Evolutionary conservation across 2,113 vertebrate genomes (phyloP).

Genomic region (Lamprotornis superbus): DNA sequence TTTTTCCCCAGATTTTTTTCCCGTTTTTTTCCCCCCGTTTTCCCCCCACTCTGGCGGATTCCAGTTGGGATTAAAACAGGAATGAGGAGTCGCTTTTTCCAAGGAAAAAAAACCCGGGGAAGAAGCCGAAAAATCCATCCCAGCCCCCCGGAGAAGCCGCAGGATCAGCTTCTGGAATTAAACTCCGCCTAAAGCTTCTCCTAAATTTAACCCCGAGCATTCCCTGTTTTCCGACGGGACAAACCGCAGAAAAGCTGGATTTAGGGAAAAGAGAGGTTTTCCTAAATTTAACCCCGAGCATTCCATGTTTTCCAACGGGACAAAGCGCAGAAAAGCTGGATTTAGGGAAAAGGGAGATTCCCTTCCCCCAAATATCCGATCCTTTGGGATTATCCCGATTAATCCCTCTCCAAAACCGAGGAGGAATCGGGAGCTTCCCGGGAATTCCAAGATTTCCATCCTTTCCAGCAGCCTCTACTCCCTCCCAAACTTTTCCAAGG

Average conservation of each 20-base stretch:
- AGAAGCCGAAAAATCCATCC: neutral
- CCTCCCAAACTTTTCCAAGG: neutral
- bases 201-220: neutral
- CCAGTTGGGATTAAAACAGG: neutral
- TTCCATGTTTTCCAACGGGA: neutral
- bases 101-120: rapidly evolving
- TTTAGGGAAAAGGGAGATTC: neutral
- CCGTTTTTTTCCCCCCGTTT: neutral
- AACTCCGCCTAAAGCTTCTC: neutral
- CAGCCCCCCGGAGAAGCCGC: neutral
- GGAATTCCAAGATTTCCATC: neutral
- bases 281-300: neutral
- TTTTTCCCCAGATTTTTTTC: neutral
- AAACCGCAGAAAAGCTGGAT: neutral
- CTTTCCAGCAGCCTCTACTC: neutral
- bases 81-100: neutral
- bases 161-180: neutral
- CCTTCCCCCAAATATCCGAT: rapidly evolving
- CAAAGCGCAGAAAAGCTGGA: neutral
- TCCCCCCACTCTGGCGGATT: neutral
- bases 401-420: neutral
- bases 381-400: neutral
- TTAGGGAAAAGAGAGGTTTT: no score
- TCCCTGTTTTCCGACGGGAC: neutral
- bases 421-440: neutral